Conservation (phyloP, 2,888 invertebrate species). For the Dynastes tityus region DNA sequence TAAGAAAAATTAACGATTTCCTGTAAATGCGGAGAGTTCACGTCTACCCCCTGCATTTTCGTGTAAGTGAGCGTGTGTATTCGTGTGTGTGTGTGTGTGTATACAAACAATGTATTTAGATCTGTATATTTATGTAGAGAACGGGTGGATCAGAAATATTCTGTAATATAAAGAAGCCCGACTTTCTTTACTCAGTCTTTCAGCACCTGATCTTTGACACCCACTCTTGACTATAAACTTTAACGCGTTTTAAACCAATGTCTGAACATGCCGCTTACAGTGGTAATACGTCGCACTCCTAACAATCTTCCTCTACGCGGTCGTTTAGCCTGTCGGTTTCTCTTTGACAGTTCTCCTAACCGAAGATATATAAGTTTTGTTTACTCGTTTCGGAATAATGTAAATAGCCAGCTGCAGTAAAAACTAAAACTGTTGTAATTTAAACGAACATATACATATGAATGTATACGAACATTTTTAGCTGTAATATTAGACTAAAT, state of each 20-base stretch:
- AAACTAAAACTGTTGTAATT: conserved; percentile 42
- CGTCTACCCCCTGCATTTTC: conserved; percentile 54
- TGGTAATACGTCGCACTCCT: conserved; percentile 44
- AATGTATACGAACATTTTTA: conserved; percentile 10
- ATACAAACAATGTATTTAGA: conserved; percentile 47
- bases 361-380: conserved; percentile 47
- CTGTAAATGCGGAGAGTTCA: conserved; percentile 59
- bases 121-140: conserved; percentile 46
- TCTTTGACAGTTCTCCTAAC: conserved; percentile 41
- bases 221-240: conserved; percentile 51
- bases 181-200: conserved; percentile 50
- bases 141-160: conserved; percentile 44
- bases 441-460: conserved; percentile 40
- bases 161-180: conserved; percentile 43
- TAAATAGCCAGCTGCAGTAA: conserved; percentile 46
- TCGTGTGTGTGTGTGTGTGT: not conserved
- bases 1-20: conserved; percentile 61
- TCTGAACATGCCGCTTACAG: conserved; percentile 49
- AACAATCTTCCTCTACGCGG: conserved; percentile 29
- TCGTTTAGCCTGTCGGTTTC: conserved; percentile 33
- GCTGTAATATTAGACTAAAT: conserved; percentile 24
- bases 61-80: conserved; percentile 1
- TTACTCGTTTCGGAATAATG: conserved; percentile 43
- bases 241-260: conserved; percentile 51
- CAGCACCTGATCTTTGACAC: conserved; percentile 56